phyloP scores from a whole-genome alignment of 2,113 vertebrate genomes.

The Chamaetylas fuelleborni region DNA sequence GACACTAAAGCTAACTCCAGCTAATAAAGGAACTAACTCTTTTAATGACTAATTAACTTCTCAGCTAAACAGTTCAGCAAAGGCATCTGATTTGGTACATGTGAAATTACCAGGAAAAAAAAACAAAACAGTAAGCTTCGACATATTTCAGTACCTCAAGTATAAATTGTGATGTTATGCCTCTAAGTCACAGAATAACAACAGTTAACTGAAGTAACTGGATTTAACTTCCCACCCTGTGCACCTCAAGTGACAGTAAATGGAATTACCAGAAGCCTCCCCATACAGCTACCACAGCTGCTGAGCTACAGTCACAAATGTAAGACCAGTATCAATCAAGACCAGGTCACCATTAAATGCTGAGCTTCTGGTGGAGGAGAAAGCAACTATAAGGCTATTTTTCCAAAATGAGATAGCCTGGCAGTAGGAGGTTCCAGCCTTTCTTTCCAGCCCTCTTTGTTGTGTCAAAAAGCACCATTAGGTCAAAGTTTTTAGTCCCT shows the following conservation, averaged over 20 bases:
- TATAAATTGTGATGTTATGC: background rate
- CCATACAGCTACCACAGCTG: background rate
- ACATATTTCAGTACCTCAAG: background rate
- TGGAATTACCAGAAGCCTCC: background rate
- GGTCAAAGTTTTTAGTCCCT: background rate
- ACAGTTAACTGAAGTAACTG: background rate
- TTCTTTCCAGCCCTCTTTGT: background rate
- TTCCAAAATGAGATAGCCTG: background rate
- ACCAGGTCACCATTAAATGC: background rate
- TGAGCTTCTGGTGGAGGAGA: background rate
- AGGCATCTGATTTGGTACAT: background rate
- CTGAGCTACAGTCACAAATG: background rate
- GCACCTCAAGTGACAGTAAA: background rate
- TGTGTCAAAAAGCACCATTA: background rate
- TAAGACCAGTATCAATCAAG: background rate
- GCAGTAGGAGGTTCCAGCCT: background rate
- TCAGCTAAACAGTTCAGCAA: background rate
- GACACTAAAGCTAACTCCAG: background rate
- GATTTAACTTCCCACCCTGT: background rate
- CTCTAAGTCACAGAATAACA: background rate
- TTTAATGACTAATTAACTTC: background rate
- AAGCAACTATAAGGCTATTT: background rate
- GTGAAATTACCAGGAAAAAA: background rate
- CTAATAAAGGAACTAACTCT: background rate
- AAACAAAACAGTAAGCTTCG: background rate